Evolutionary conservation across 35 echinoderm and acorn worm species (phyloP).

Genomic region (Chiridota heheva): DNA sequence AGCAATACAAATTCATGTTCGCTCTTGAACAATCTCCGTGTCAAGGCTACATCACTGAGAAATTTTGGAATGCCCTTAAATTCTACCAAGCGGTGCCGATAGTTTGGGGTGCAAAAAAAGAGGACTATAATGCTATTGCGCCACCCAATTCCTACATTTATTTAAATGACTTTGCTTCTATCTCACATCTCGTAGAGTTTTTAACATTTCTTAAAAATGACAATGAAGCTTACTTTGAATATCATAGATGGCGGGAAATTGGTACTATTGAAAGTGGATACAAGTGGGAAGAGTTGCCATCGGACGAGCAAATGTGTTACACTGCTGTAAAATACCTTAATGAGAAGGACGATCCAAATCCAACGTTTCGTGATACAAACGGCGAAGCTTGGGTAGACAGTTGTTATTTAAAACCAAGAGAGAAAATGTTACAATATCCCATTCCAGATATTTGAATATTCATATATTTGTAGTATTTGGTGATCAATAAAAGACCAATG

Average conservation of each 20-base stretch:
- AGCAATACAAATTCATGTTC: conserved; percentile 25
- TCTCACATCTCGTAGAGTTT: neutral
- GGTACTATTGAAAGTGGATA: conserved; percentile 2
- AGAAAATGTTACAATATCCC: conserved; percentile 5
- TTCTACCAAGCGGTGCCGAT: conserved; percentile 15
- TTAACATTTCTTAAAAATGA: neutral
- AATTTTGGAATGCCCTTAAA: conserved; percentile 28
- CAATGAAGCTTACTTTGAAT: conserved; percentile 13
- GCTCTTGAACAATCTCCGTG: conserved; percentile 31
- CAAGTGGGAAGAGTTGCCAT: neutral
- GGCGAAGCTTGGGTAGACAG: conserved; percentile 21
- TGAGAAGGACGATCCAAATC: neutral
- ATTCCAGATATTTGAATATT: no score
- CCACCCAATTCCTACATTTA: conserved; percentile 34
- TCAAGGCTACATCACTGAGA: conserved; percentile 34
- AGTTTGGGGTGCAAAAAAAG: conserved; percentile 17
- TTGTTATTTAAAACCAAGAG: conserved; percentile 12
- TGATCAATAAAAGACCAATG: no score
- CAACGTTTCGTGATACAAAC: conserved; percentile 18
- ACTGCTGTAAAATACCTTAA: conserved; percentile 1
- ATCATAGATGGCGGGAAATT: neutral
- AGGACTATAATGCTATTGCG: neutral
- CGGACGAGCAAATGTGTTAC: conserved; percentile 23
- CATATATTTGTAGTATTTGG: no score
- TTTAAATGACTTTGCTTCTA: conserved; percentile 6